Conservation (phyloP, 2,888 invertebrate genomes). For the Eretmocerus hayati region DNA sequence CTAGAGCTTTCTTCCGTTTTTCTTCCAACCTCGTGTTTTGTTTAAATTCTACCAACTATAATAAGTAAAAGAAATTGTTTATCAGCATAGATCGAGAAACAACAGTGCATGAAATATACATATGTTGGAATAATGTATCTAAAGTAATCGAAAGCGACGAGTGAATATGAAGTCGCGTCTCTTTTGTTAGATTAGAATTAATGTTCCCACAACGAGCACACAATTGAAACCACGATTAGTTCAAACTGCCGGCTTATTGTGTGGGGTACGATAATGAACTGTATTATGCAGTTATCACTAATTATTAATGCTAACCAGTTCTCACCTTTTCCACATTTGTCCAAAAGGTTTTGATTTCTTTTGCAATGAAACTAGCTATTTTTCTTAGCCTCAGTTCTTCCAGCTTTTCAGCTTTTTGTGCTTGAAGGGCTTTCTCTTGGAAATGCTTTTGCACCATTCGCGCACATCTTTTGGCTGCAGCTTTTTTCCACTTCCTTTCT, state of each 20-base stretch:
- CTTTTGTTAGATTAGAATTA: conserved; percentile 22
- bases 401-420: conserved; percentile 85
- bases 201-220: conserved; percentile 48
- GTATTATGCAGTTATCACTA: background rate
- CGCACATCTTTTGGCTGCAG: conserved; percentile 88
- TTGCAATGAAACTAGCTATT: conserved; percentile 85
- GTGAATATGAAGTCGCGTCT: too few relatives aligned
- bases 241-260: conserved; percentile 45
- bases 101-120: background rate
- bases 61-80: conserved; percentile 13
- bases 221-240: conserved; percentile 34
- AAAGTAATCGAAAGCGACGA: too few relatives aligned
- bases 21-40: conserved; percentile 88
- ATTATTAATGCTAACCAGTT: background rate
- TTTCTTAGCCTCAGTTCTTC: conserved; percentile 78
- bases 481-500: conserved; percentile 96
- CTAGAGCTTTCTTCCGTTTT: conserved; percentile 87
- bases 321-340: conserved; percentile 84
- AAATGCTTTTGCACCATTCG: conserved; percentile 87
- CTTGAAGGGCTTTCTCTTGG: conserved; percentile 83
- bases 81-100: background rate
- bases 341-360: conserved; percentile 94
- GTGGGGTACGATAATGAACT: conserved; percentile 35
- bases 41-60: conserved; percentile 83
- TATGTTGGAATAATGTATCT: conserved; percentile 10